Base-by-base conservation (phyloP, 2,888 invertebrate species). In the Lithophane semibrunnea region DNA sequence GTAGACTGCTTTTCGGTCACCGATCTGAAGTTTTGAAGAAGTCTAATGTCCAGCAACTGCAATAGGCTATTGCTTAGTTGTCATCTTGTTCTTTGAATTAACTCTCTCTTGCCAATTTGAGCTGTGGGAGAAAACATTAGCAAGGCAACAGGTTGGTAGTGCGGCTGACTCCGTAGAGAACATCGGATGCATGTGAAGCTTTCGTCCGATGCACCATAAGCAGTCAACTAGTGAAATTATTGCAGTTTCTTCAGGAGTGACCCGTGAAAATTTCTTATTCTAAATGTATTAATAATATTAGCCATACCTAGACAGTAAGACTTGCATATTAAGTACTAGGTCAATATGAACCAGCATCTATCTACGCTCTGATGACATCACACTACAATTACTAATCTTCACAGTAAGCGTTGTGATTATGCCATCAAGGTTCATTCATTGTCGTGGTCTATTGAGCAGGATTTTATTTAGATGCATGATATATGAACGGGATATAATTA, bases 341-440 rank as follows among this genome's bases (percentile, higher is more conserved):
- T 68, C 16, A 47, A 68, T 54, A 67, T 64, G 21, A 56, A 52
- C 21, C 47, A 69, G 42, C 58, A 42, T 54, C 58, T 60, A 64
- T 64, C 42, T 61, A 65, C 18, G 47, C 5, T 49, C 52, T 54
- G 64, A 65, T 85, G 81, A 81, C 58, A 68, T 81, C 85, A 85
- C 52, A 52, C 52, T 3, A 54, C 49, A 60, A 73, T 68, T 73
- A 80, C 80, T 80, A 56, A 84, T 85, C 44, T 44, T 42, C 54
- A 49, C 10, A 60, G 24, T 54, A 29, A 68, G 42, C 29, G 42
- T 29, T 16, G 54, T 79, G 37, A 80, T 84, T 84, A 80, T 80
- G 44, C 37, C 24, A 67, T 7, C 49, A 72, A 84, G 85, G 56
- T 58, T 58, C 60, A 1, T 52, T 42, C 58, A 63, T 73, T 63